Evolutionary conservation across 2,797 vertebrate genomes (phyloP).

Genomic region (Borostomias antarcticus): DNA sequence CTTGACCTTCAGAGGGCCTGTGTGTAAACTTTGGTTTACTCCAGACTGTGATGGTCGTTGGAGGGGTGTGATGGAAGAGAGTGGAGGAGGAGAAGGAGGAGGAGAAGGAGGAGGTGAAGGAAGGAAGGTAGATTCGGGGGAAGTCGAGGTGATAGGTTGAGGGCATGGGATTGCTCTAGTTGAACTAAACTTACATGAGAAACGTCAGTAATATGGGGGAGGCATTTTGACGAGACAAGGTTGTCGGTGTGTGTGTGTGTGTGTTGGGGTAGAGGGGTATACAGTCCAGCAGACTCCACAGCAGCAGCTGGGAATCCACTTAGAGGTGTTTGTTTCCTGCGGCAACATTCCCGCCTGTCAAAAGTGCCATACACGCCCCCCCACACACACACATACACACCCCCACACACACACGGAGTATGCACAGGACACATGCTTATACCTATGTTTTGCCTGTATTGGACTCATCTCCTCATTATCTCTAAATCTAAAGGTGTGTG

Average conservation of each 20-base stretch:
- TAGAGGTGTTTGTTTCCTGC: constrained; percentile 67
- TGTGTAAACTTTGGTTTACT: not conserved
- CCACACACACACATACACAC: not conserved
- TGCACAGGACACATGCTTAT: not conserved
- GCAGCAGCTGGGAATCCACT: constrained; percentile 75
- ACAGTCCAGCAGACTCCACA: constrained; percentile 66
- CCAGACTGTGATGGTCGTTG: constrained; percentile 20
- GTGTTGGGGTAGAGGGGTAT: constrained; percentile 45
- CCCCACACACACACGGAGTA: constrained; percentile 17
- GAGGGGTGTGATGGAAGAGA: constrained; percentile 4
- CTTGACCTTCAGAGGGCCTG: not conserved
- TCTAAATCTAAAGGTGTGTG: not conserved
- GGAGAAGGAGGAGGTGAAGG: not conserved
- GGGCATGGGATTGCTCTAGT: constrained; percentile 4
- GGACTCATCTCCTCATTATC: too few species aligned
- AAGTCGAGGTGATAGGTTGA: not conserved
- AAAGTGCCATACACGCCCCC: constrained; percentile 19
- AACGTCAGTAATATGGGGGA: constrained; percentile 20
- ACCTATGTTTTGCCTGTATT: not conserved
- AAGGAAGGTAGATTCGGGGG: not conserved
- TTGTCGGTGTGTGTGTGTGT: constrained; percentile 34
- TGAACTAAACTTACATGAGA: not conserved
- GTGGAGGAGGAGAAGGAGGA: not conserved
- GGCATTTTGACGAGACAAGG: constrained; percentile 23
- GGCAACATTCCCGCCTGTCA: constrained; percentile 64